These are phyloP conservation scores for Trichopoda pennipes DNA, from an alignment of 2,888 invertebrate genomes.

Conservation along the genomic window DNA sequence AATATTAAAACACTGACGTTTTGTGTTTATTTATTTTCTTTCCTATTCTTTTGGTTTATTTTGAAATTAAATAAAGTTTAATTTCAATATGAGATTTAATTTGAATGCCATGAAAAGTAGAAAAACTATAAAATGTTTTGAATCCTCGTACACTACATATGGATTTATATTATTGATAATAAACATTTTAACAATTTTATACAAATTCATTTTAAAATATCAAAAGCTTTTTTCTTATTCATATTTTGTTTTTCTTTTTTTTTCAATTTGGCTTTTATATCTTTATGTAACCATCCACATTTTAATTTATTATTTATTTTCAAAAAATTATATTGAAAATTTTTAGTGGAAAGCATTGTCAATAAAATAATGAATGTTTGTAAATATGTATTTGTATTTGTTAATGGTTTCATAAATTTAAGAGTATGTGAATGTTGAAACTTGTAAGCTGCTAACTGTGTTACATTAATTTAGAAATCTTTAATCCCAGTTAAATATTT, in stretches of 20 bases:
- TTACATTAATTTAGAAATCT: neutral
- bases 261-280: neutral
- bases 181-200: neutral
- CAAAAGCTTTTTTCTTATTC: no score
- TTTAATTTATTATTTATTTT: slow-evolving; percentile 8
- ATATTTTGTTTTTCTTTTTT: neutral
- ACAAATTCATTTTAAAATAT: neutral
- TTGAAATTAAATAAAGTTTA: no score
- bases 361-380: slow-evolving; percentile 9
- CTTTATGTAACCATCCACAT: neutral
- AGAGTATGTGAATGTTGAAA: slow-evolving; percentile 10
- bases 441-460: neutral
- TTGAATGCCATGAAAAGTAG: no score
- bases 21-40: no score
- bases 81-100: no score
- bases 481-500: slow-evolving; percentile 18
- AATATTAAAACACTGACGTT: no score
- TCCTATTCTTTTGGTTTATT: no score
- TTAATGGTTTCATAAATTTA: slow-evolving; percentile 32
- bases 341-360: slow-evolving; percentile 24
- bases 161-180: neutral
- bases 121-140: no score
- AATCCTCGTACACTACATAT: no score
- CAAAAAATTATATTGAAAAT: slow-evolving; percentile 4
- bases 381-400: slow-evolving; percentile 2